These are phyloP conservation scores for Echinarachnius parma DNA, from an alignment of 53 echinoderm and acorn worm species.

Conservation along the genomic window DNA sequence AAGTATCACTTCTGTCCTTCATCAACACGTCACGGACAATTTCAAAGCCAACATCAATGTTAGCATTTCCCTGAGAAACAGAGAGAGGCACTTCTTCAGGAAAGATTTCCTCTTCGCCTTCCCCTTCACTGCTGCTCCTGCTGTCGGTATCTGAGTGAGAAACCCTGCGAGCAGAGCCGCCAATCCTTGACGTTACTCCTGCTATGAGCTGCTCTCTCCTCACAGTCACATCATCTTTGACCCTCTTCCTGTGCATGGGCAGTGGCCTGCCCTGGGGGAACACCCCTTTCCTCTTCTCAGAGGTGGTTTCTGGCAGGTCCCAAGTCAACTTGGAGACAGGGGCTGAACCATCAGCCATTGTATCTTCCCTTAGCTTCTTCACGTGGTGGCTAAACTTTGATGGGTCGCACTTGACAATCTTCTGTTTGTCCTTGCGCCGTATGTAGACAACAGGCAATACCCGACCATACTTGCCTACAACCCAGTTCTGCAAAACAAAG, in stretches of 20 bases:
- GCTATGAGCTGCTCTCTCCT: constrained; percentile 5
- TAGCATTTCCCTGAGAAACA: background rate
- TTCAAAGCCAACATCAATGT: too few relatives aligned
- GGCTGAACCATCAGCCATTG: background rate
- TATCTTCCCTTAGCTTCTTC: constrained; percentile 61
- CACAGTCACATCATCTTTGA: background rate
- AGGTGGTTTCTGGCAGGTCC: constrained; percentile 51
- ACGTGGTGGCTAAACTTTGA: constrained; percentile 77
- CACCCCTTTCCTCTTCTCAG: constrained; percentile 57
- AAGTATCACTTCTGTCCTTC: constrained; percentile 1
- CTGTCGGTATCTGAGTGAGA: too few relatives aligned
- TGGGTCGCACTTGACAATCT: constrained; percentile 69
- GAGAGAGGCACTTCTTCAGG: too few relatives aligned
- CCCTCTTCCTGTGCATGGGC: background rate
- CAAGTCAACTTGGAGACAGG: constrained; percentile 53
- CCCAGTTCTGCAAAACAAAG: constrained; percentile 67
- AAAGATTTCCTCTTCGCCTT: background rate
- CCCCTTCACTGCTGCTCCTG: too few relatives aligned
- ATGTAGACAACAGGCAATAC: constrained; percentile 90
- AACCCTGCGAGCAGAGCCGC: too few relatives aligned
- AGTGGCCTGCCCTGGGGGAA: constrained; percentile 10
- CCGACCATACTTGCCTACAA: constrained; percentile 85
- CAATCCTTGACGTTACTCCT: background rate
- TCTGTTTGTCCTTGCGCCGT: constrained; percentile 67
- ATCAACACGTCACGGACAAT: constrained; percentile 4